Base-by-base conservation (phyloP, 1,140 invertebrate species). In the Brachionus sp. region DNA sequence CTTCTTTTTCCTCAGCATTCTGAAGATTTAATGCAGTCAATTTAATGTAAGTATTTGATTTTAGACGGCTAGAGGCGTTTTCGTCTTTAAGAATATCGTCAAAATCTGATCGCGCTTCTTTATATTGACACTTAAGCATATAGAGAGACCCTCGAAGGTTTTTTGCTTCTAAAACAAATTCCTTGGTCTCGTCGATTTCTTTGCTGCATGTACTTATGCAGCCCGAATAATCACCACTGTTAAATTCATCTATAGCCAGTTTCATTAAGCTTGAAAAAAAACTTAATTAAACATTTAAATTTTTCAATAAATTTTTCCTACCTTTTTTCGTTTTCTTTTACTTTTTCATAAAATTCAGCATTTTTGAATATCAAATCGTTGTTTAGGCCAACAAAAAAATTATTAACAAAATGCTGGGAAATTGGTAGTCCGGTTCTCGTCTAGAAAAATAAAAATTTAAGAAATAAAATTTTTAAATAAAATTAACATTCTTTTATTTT, bases 1-100 rank as follows among this genome's bases (percentile, higher is more conserved):
- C 93, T 84, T 92, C 91, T 10, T 93, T 92, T 84, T 93, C 90
- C 84, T 94, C 93, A 13, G 86, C 86, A 66, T 92, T 88, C 87
- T 96, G 94, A 86, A 96, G 93, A 85, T 92, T 91, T 70, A 96
- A 88, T 7, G 93, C 93, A 3, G 94, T 95, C 84, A 93, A 90
- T 88, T 97, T 97, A 46, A 98, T 93, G n/a, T 96, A 89, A 9
- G 95, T 94, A 91, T 96, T 96, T 0, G 86, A 85, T 82, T 85
- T 85, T 9, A 83, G 33, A 25, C 73, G 66, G 29, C 9, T 19
- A 0, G 82, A 83, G n/a, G 64, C 50, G 3, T 16, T 13, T 2
- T 46, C 39, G 19, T 57, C 25, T 12, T 53, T 83, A 0, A 83
- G 46, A 23, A 77, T 83, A n/a, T 37, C 29, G 5, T 83, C 68